A percentile compares a stretch with the other conserved stretches of the same genome.
These are phyloP conservation scores for Pterocles gutturalis DNA, from an alignment of 2,113 vertebrate species.

Conservation along the genomic window DNA sequence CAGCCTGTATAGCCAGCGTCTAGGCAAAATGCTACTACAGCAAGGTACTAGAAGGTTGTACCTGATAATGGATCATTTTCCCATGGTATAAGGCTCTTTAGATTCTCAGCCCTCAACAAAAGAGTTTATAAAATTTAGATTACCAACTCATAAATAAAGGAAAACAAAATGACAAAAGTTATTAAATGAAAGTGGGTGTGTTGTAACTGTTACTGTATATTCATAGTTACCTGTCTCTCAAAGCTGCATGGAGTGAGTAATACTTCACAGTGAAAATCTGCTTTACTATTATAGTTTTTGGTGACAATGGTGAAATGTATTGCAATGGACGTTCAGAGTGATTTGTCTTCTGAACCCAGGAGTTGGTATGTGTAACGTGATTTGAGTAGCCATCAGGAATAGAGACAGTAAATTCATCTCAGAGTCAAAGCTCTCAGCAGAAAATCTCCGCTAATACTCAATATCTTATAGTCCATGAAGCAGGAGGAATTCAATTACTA, in stretches of 20 bases:
- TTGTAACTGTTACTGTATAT: background rate
- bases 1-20: background rate
- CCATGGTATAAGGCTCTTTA: background rate
- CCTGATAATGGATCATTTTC: background rate
- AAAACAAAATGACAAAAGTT: background rate
- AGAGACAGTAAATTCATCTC: background rate
- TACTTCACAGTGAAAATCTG: background rate
- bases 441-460: background rate
- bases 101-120: background rate
- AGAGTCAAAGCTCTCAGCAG: background rate
- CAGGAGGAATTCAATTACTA: background rate
- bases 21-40: background rate
- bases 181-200: background rate
- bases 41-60: background rate
- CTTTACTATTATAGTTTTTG: background rate
- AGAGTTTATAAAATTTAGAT: background rate
- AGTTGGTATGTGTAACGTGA: rapidly evolving
- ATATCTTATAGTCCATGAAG: background rate
- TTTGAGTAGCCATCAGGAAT: background rate
- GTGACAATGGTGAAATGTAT: background rate
- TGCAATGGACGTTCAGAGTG: background rate
- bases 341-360: background rate
- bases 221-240: background rate
- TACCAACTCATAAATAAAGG: background rate
- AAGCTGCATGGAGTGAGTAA: background rate